These are phyloP conservation scores for Strix aluco DNA, from an alignment of 2,113 vertebrate species.

Conservation along the genomic window DNA sequence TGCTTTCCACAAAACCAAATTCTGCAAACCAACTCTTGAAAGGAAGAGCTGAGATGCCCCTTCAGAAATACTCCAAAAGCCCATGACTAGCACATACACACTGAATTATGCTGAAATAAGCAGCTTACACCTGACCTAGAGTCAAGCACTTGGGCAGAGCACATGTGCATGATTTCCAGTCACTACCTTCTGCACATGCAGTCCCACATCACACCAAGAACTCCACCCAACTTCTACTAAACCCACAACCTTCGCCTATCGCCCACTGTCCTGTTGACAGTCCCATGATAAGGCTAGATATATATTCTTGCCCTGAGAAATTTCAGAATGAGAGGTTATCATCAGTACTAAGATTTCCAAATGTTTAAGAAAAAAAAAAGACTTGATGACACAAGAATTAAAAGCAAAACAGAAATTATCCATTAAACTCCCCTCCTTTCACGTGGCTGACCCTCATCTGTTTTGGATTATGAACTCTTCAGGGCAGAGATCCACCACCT, in stretches of 20 bases:
- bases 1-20: not conserved
- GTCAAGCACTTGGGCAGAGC: not conserved
- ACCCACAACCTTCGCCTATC: not conserved
- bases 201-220: rapidly evolving
- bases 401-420: not conserved
- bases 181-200: rapidly evolving
- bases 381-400: not conserved
- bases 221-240: not conserved
- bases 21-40: not conserved
- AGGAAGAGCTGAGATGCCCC: not conserved
- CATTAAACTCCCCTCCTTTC: not conserved
- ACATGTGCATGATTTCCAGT: not conserved
- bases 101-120: not conserved
- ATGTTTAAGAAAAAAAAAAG: not conserved
- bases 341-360: not conserved
- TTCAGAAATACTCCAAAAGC: not conserved
- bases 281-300: not conserved
- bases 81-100: not conserved
- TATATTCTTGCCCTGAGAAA: not conserved
- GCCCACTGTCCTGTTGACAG: not conserved
- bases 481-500: not conserved
- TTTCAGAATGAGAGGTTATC: not conserved
- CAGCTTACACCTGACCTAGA: not conserved
- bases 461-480: not conserved
- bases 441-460: rapidly evolving